Percentiles rank a stretch among this genome's conserved stretches.
Conservation (phyloP, 2,888 invertebrate species). For the Iselma pallidipennis region DNA sequence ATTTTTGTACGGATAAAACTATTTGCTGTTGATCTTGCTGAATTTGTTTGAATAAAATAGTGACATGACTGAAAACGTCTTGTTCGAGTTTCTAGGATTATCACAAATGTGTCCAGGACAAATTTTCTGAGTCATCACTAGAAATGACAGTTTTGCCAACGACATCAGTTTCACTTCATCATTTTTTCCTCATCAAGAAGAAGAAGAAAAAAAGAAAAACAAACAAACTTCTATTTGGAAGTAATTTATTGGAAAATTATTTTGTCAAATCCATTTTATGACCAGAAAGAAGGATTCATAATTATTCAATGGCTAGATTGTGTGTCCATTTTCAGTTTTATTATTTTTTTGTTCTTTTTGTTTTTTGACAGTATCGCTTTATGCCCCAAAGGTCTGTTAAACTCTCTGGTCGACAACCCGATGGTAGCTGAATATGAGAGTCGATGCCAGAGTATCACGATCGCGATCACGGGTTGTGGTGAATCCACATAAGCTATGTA, state of each 20-base stretch:
- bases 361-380: background rate
- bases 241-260: background rate
- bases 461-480: constrained; percentile 25
- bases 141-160: background rate
- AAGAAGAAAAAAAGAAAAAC: background rate
- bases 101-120: background rate
- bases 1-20: background rate
- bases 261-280: background rate
- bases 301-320: no score
- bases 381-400: constrained; percentile 14
- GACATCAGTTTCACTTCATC: background rate
- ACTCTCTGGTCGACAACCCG: constrained; percentile 11
- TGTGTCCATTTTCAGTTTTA: no score
- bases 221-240: background rate
- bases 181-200: background rate
- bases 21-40: background rate
- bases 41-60: constrained; percentile 1
- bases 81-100: constrained; percentile 1
- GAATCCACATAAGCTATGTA: constrained; percentile 40
- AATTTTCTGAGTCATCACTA: constrained; percentile 2
- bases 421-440: constrained; percentile 17
- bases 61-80: constrained; percentile 1
- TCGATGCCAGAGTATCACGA: constrained; percentile 22
- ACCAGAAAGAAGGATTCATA: no score
- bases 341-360: background rate